Evolutionary conservation across 2,888 invertebrate species (phyloP), one percentile per base, ranked within the genome.

Genomic region (Rotaria socialis): DNA sequence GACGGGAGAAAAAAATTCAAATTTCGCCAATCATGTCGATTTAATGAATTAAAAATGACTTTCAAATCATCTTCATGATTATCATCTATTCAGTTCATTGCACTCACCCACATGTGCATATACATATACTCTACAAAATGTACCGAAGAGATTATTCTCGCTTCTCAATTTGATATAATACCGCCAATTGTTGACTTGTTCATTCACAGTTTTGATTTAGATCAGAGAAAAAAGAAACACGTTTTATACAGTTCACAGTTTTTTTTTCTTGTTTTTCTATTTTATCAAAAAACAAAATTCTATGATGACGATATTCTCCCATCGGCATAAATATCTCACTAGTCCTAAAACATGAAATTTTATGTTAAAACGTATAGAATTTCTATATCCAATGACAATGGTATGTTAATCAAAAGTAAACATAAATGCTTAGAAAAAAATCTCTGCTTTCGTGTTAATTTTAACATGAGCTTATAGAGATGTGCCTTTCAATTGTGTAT

Each of bases 151-250:
- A 67, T 67, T 67, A 35, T 67, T 67, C 35, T 67, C 67, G 19
- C 67, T 67, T 67, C 67, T 67, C 67, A 67, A 67, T 67, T 67
- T 19, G 35, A 35, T 67, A 67, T 67, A 35, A 67, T 67, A 67
- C 67, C 67, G 67, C 11, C 67, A 67, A 67, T 27, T 67, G 67
- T 67, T 67, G 67, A 67, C 67, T 67, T 67, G 67, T 67, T 67
- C 67, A 67, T 67, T 67, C 67, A 67, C 67, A 67, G 35, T 35
- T 67, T 67, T 67, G 67, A 67, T 67, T 67, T 41, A 67, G 67
- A 67, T 67, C 67, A 67, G 35, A 67, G 67, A 41, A 35, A 67
- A 35, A 60, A 60, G 8, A 67, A 35, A 19, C 16, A 35, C 35
- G 16, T 2, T 7, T 24, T 56, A 56, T 56, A 67, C 67, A 67